These are phyloP conservation scores for Hydrophis major DNA, from an alignment of 2,797 vertebrate species.

Conservation along the genomic window DNA sequence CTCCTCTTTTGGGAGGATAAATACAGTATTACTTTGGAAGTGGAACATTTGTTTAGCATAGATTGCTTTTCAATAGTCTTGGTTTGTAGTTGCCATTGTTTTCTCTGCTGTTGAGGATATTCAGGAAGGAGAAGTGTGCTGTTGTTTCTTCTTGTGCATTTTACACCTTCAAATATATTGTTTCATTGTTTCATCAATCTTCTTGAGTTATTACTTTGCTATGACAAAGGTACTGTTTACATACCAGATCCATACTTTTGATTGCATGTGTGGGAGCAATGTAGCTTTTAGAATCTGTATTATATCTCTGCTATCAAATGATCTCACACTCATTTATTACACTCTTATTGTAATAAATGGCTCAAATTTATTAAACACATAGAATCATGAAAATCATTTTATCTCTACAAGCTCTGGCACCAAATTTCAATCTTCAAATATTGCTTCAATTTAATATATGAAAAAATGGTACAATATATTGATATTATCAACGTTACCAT, in stretches of 20 bases:
- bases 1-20: background rate
- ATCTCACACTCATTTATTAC: background rate
- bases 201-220: background rate
- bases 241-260: background rate
- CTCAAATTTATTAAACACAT: background rate
- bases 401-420: background rate
- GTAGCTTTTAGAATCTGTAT: background rate
- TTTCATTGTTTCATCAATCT: background rate
- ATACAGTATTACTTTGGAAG: background rate
- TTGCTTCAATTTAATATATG: background rate
- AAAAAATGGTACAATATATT: background rate
- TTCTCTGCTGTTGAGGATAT: background rate
- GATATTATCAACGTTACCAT: background rate
- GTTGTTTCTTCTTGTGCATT: background rate
- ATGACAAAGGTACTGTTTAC: background rate
- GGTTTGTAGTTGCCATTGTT: background rate
- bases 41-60: background rate
- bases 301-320: background rate
- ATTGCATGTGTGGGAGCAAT: background rate
- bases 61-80: background rate
- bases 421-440: background rate
- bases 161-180: background rate
- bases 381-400: background rate
- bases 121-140: background rate
- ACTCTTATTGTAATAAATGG: background rate